A percentile compares a stretch with the other conserved stretches of the same genome.
phyloP scores from a whole-genome alignment of 2,113 vertebrate species.

The Tiliqua scincoides region DNA sequence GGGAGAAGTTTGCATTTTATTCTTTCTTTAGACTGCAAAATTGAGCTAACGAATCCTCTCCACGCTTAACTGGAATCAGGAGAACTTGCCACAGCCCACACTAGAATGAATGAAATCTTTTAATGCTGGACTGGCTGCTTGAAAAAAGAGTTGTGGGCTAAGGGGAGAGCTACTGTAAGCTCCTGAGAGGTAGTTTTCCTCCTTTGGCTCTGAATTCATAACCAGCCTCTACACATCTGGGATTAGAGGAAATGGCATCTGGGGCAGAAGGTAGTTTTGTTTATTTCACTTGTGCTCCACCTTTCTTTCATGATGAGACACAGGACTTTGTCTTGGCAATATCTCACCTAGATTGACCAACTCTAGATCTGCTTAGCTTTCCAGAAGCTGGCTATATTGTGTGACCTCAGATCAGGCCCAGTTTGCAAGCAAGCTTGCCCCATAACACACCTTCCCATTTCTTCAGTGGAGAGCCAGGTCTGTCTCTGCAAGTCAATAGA shows the following conservation, averaged over 20 bases:
- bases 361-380: no score
- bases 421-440: neutral
- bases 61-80: neutral
- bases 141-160: neutral
- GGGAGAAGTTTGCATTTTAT: conserved; percentile 16
- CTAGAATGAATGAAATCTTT: neutral
- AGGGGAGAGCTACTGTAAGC: neutral
- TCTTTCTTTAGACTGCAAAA: conserved; percentile 1
- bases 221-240: neutral
- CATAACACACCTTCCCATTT: neutral
- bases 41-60: neutral
- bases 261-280: neutral
- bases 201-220: neutral
- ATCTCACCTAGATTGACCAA: neutral
- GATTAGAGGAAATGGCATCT: neutral
- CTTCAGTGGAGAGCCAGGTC: neutral
- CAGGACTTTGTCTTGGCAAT: no score
- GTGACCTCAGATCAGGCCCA: neutral
- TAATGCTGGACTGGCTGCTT: neutral
- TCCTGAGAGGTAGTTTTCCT: neutral
- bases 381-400: no score
- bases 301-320: no score
- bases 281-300: no score
- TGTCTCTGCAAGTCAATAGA: neutral
- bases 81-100: neutral